Percentiles rank a stretch among this genome's conserved stretches.
Evolutionary conservation across 2,113 vertebrate species (phyloP).

Genomic region (Tychaedon coryphoeus): DNA sequence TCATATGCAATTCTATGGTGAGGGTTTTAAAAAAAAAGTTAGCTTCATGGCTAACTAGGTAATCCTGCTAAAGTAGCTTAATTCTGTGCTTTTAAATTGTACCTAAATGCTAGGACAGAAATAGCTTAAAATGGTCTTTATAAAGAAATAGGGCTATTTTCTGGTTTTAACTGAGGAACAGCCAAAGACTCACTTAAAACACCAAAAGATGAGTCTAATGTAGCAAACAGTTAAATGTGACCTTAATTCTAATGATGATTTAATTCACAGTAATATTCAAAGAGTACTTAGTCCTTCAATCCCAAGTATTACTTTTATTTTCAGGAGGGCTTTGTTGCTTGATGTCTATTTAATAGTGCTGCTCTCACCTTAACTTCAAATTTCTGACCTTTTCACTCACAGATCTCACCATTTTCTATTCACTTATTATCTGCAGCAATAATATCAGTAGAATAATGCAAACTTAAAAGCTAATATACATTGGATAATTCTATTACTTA

Average conservation of each 20-base stretch:
- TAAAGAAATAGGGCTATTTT: neutral
- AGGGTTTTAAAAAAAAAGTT: neutral
- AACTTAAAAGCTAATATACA: neutral
- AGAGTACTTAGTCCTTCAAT: neutral
- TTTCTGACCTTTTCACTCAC: neutral
- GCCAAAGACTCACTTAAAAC: neutral
- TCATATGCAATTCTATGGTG: neutral
- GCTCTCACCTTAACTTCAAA: neutral
- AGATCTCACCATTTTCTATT: neutral
- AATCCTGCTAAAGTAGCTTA: neutral
- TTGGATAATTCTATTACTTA: neutral
- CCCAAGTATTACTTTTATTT: neutral
- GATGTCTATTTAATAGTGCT: neutral
- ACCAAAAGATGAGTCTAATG: neutral
- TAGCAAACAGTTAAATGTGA: neutral
- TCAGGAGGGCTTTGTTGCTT: neutral
- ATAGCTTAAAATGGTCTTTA: neutral
- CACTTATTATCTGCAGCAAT: neutral
- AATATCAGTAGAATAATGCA: neutral
- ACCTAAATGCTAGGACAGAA: neutral
- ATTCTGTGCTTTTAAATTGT: conserved; percentile 8
- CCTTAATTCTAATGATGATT: neutral
- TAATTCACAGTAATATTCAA: neutral
- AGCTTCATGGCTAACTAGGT: neutral
- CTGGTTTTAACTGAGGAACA: neutral